phyloP scores from a whole-genome alignment of 2,113 vertebrate genomes.

The Melanerpes aurifrons region DNA sequence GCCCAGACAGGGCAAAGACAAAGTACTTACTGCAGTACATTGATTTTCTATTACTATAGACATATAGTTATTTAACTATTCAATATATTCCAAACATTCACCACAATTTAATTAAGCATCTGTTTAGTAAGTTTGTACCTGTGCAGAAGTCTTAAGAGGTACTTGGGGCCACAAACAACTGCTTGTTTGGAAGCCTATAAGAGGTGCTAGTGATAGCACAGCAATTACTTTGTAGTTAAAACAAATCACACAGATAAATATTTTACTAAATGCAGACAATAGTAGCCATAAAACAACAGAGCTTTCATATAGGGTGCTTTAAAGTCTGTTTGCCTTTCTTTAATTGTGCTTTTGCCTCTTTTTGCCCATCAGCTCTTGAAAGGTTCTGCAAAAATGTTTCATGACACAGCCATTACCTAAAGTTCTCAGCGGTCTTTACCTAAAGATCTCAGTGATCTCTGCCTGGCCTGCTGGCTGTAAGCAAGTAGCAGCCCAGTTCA shows the following conservation, averaged over 20 bases:
- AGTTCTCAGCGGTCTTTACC: not conserved
- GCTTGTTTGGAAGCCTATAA: not conserved
- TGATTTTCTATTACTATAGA: not conserved
- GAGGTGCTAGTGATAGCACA: not conserved
- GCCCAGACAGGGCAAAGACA: slow-evolving; percentile 32
- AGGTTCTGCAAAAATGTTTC: not conserved
- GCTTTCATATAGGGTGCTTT: not conserved
- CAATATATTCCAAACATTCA: not conserved
- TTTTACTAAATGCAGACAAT: not conserved
- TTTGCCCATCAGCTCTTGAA: not conserved
- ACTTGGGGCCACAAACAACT: not conserved
- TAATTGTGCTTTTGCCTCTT: not conserved
- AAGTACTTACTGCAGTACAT: slow-evolving; percentile 16
- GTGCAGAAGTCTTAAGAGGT: not conserved
- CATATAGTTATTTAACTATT: not conserved
- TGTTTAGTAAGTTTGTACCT: not conserved
- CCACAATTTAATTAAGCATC: not conserved
- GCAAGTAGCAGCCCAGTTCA: not conserved
- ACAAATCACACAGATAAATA: not conserved
- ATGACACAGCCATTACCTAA: not conserved
- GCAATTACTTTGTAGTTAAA: not conserved
- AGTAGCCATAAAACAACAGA: not conserved
- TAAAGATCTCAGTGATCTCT: not conserved
- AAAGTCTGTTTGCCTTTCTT: not conserved
- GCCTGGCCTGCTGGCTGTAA: not conserved